Evolutionary conservation across 2,113 vertebrate species (phyloP).

Genomic region (Scopus umbretta): DNA sequence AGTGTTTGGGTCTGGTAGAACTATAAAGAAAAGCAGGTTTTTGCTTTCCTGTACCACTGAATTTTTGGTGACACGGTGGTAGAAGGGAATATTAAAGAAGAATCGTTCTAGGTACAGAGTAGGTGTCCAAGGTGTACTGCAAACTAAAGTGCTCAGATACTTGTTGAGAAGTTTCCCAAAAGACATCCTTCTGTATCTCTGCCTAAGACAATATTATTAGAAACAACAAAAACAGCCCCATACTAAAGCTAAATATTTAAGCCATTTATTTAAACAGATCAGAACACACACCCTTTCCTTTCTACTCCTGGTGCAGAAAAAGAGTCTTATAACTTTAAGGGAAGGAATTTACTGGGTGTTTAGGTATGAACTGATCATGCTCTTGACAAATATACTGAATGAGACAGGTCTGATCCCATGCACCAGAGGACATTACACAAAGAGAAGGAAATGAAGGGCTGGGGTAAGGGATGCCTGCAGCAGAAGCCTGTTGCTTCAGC

Average conservation of each 20-base stretch:
- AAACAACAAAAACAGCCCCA: not conserved
- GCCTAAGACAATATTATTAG: not conserved
- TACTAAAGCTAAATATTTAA: not conserved
- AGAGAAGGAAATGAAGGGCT: not conserved
- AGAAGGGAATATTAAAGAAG: not conserved
- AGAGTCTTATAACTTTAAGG: not conserved
- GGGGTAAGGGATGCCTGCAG: not conserved
- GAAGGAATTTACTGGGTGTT: not conserved
- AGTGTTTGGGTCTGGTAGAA: not conserved
- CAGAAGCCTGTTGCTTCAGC: not conserved
- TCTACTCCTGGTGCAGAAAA: not conserved
- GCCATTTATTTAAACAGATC: not conserved
- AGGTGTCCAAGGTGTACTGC: not conserved
- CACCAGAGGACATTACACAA: not conserved
- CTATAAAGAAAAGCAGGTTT: not conserved
- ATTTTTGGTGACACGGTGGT: not conserved
- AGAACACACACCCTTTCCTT: not conserved
- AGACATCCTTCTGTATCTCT: not conserved
- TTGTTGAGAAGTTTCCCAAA: not conserved
- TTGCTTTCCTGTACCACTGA: not conserved
- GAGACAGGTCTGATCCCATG: not conserved
- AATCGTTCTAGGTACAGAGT: fast-evolving
- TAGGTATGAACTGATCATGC: not conserved
- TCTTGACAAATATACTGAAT: fast-evolving
- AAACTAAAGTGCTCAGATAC: not conserved